phyloP scores from a whole-genome alignment of 1,140 invertebrate species.

The Ladona fulva region DNA sequence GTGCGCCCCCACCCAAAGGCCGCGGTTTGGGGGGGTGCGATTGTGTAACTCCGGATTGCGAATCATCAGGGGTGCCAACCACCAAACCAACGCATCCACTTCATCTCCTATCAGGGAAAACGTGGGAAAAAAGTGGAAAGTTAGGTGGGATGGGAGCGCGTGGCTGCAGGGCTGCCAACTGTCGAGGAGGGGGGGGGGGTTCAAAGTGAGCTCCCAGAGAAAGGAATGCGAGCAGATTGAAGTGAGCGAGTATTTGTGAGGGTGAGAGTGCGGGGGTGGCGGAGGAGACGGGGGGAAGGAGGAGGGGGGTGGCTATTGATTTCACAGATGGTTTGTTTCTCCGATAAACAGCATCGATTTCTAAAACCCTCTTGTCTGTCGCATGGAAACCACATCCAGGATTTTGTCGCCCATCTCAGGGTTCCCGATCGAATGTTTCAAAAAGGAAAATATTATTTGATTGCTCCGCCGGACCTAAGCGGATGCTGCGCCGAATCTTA shows the following conservation, averaged over 20 bases:
- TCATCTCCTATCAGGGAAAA: neutral
- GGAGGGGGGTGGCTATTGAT: neutral
- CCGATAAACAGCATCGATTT: neutral
- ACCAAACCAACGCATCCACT: neutral
- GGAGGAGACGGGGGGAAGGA: neutral
- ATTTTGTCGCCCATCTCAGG: neutral
- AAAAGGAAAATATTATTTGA: too few species aligned
- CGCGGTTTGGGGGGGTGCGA: neutral
- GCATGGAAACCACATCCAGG: neutral
- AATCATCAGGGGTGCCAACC: neutral
- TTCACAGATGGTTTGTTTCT: neutral
- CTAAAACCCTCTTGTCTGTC: neutral
- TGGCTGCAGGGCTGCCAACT: neutral
- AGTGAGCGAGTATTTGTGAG: neutral
- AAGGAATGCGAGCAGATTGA: too few species aligned
- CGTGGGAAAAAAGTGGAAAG: neutral
- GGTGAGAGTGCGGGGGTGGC: neutral
- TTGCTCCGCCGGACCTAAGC: too few species aligned
- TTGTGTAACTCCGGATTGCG: neutral
- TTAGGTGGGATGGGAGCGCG: neutral
- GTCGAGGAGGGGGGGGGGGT: too few species aligned
- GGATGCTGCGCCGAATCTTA: too few species aligned
- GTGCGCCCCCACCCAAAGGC: too few species aligned
- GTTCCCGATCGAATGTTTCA: neutral
- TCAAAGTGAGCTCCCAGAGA: too few species aligned